Evolutionary conservation across 2,797 vertebrate species (phyloP).

Genomic region (Octomys mimax): DNA sequence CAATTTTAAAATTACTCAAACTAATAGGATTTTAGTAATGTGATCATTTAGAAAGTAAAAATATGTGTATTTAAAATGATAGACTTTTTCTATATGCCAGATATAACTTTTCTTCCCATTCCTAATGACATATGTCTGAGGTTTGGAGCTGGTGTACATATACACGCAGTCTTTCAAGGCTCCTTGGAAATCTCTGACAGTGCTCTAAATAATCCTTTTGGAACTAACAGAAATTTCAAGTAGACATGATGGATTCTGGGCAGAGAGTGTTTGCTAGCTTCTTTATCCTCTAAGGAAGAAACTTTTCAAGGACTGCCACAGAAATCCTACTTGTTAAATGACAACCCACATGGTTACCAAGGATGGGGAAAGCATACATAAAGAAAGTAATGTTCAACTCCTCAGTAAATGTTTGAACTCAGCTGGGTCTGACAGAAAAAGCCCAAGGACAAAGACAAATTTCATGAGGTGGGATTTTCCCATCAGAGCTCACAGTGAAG

Average conservation of each 20-base stretch:
- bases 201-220: conserved; percentile 69
- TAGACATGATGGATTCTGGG: conserved; percentile 57
- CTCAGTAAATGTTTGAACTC: conserved; percentile 80
- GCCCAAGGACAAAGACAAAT: conserved; percentile 71
- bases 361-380: conserved; percentile 64
- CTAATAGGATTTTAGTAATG: neutral
- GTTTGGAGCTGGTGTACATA: neutral
- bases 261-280: conserved; percentile 60
- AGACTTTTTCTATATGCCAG: neutral
- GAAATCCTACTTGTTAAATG: conserved; percentile 31
- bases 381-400: conserved; percentile 56
- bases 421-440: conserved; percentile 66
- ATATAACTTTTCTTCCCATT: neutral
- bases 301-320: conserved; percentile 49
- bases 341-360: conserved; percentile 54
- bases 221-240: conserved; percentile 72
- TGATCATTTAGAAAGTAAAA: neutral
- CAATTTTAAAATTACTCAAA: conserved; percentile 14
- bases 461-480: conserved; percentile 76
- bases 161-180: conserved; percentile 2
- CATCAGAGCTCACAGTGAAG: conserved; percentile 50
- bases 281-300: conserved; percentile 51
- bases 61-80: neutral
- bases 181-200: conserved; percentile 58
- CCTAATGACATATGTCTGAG: neutral